A percentile compares a stretch with the other conserved stretches of the same genome.
These are phyloP conservation scores for Oostethus manadensis DNA, from an alignment of 2,113 vertebrate species.

Conservation along the genomic window DNA sequence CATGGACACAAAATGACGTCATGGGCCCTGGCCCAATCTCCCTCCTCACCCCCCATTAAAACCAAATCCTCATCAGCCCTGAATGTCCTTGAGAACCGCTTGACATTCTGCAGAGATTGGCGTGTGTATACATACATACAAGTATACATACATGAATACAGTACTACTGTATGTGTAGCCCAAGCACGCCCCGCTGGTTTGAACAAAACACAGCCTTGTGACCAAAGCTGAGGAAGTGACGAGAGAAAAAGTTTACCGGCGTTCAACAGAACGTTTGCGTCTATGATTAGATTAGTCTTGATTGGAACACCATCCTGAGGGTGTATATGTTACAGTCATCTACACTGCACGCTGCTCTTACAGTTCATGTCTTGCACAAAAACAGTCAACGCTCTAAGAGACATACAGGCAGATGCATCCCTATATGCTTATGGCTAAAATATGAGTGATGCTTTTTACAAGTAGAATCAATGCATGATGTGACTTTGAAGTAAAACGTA, in stretches of 20 bases:
- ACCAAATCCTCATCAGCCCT: conserved; percentile 93
- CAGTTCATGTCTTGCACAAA: no score
- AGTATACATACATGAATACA: no score
- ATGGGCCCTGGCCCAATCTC: conserved; percentile 84
- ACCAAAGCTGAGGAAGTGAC: background rate
- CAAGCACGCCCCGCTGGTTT: background rate
- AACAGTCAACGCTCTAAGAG: no score
- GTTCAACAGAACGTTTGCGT: background rate
- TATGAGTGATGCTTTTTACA: no score
- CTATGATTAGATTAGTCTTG: background rate
- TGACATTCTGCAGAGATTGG: conserved; percentile 77
- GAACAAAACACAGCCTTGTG: background rate
- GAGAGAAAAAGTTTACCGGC: background rate
- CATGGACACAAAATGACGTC: conserved; percentile 98
- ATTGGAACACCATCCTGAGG: background rate
- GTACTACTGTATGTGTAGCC: no score
- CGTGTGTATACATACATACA: conserved; percentile 39
- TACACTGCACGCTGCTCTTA: no score
- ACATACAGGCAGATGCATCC: no score
- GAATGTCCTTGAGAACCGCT: conserved; percentile 95
- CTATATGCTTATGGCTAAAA: no score
- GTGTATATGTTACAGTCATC: no score
- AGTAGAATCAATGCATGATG: no score
- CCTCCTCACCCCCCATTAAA: conserved; percentile 77
- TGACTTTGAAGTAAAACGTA: no score